Percentiles rank a stretch among this genome's conserved stretches.
These are phyloP conservation scores for Heliconius congener DNA, from an alignment of 1,140 invertebrate genomes.

Conservation along the genomic window DNA sequence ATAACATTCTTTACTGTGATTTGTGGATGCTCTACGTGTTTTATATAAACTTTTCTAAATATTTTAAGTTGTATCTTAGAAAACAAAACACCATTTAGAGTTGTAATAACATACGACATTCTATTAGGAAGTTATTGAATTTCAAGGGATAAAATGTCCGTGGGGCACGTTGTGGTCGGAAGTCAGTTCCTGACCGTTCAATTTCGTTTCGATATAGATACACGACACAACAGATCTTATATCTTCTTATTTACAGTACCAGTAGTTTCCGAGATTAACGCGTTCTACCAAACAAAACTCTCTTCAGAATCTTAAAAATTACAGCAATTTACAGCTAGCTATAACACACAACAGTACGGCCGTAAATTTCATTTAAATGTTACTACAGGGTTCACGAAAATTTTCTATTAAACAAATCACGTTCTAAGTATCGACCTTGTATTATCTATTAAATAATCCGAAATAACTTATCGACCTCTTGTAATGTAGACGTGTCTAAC, in stretches of 20 bases:
- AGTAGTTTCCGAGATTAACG: neutral
- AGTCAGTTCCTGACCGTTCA: constrained; percentile 21
- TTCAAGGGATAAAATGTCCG: constrained; percentile 25
- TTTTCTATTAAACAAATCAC: constrained; percentile 22
- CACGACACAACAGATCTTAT: neutral
- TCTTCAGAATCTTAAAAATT: neutral
- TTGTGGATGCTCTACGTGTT: constrained; percentile 14
- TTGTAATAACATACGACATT: constrained; percentile 21
- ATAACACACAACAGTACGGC: neutral
- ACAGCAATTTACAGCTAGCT: neutral
- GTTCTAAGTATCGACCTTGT: constrained; percentile 20
- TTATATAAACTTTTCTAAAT: neutral
- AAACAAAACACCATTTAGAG: constrained; percentile 5
- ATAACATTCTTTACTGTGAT: constrained; percentile 28
- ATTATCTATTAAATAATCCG: constrained; percentile 21
- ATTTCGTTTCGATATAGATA: no score
- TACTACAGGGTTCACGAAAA: constrained; percentile 12
- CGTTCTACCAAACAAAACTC: no score
- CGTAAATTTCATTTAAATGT: neutral
- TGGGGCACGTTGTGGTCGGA: constrained; percentile 26
- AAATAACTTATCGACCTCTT: constrained; percentile 20
- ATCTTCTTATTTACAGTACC: neutral
- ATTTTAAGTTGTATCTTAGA: neutral
- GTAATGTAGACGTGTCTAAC: constrained; percentile 16
- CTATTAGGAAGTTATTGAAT: constrained; percentile 25